Conservation (phyloP, 2,888 invertebrate genomes). For the Sinhomidia bicolor region DNA sequence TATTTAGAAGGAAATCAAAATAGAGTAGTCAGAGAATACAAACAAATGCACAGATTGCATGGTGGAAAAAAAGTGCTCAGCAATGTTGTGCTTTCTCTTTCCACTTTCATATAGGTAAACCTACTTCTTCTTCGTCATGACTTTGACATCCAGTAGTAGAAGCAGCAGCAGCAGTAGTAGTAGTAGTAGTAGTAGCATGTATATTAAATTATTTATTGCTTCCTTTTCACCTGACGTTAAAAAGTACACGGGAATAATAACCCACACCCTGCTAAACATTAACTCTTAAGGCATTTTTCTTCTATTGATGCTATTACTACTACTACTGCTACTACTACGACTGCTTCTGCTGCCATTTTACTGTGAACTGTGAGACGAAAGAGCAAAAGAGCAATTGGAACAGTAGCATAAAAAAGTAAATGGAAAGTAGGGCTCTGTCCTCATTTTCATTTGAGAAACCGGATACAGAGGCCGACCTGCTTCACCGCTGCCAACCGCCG, state of each 20-base stretch:
- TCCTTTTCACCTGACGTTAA: slow-evolving; percentile 52
- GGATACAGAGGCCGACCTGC: slow-evolving; percentile 73
- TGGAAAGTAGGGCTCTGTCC: slow-evolving; percentile 70
- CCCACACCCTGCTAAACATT: slow-evolving; percentile 14
- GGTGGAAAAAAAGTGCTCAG: too few species aligned
- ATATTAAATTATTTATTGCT: slow-evolving; percentile 63
- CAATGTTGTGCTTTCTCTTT: neutral
- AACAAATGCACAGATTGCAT: neutral
- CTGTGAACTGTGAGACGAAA: neutral
- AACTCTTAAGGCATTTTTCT: slow-evolving; percentile 32
- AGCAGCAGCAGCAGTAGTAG: neutral
- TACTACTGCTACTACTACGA: neutral
- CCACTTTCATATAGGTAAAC: neutral
- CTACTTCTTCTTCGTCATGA: slow-evolving; percentile 52
- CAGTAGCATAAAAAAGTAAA: slow-evolving; percentile 34
- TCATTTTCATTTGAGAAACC: slow-evolving; percentile 71
- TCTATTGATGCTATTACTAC: neutral
- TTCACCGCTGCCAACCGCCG: slow-evolving; percentile 3
- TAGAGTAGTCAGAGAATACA: neutral
- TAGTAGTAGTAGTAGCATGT: too few species aligned
- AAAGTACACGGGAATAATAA: slow-evolving; percentile 52
- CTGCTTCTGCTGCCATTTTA: too few species aligned
- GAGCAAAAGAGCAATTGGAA: slow-evolving; percentile 44
- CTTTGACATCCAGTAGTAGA: slow-evolving; percentile 63
- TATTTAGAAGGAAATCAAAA: neutral